Conservation (phyloP, 2,888 invertebrate genomes). For the Brachylomia viminalis region DNA sequence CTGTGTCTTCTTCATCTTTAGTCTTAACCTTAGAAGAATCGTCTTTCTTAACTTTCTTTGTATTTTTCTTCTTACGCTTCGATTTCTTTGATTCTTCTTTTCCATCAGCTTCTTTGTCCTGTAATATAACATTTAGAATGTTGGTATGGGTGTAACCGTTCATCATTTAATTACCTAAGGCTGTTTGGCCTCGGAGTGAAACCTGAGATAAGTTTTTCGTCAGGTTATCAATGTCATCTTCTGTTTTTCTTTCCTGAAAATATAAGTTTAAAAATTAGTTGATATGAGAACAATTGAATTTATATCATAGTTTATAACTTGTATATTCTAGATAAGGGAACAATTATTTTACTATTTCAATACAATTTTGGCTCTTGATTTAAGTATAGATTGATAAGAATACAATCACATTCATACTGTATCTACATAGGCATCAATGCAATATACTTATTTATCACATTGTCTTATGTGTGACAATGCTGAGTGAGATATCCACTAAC, state of each 20-base stretch:
- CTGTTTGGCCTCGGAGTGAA: constrained; percentile 86
- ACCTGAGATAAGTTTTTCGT: constrained; percentile 88
- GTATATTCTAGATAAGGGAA: background rate
- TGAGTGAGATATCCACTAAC: constrained; percentile 53
- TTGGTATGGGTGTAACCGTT: constrained; percentile 84
- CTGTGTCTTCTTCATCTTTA: constrained; percentile 39
- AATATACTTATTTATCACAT: background rate
- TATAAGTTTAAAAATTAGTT: constrained; percentile 47
- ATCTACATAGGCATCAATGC: background rate
- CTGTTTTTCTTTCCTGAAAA: constrained; percentile 82
- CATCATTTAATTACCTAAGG: constrained; percentile 89
- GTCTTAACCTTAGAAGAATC: constrained; percentile 56
- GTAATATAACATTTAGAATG: constrained; percentile 86
- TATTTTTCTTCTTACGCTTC: constrained; percentile 74
- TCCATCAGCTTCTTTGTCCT: constrained; percentile 79
- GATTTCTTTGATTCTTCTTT: constrained; percentile 71
- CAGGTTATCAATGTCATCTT: constrained; percentile 85
- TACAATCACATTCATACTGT: background rate
- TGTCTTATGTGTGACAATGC: background rate
- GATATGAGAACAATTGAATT: background rate
- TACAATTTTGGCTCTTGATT: background rate
- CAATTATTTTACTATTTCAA: background rate
- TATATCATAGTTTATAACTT: background rate
- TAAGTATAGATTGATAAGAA: background rate
- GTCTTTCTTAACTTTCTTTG: constrained; percentile 64